Evolutionary conservation across 2,888 invertebrate genomes (phyloP), one percentile per base, ranked within the genome.

Genomic region (Tortrix viridana): DNA sequence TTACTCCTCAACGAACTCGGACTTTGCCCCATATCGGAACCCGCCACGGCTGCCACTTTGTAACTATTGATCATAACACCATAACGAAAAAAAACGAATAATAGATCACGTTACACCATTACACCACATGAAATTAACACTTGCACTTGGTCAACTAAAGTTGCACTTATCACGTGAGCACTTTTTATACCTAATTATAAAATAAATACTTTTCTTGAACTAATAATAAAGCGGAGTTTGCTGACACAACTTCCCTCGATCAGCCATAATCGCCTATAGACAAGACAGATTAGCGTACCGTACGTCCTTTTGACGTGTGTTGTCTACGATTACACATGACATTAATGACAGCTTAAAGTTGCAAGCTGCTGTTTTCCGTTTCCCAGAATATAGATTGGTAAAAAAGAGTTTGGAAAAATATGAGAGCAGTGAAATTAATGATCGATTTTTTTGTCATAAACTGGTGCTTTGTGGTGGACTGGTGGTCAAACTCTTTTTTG

Each of bases 1-100:
- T 84, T 87, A 77, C 86, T 84, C 76, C 89, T 74, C 67, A 88
- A 80, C 70, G 91, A 91, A 80, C 92, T 91, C 75, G 90, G 83
- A 88, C 85, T 86, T 80, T 91, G 91, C 79, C 92, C 91, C 91
- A 92, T 92, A 71, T 77, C 77, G 75, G 70, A 74, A 69, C 80
- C 78, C 80, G 80, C 82, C 62, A 62, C 62, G 62, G 46, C 46
- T 61, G 49, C 55, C 81, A 86, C 85, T 84, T 84, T 78, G 74
- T 75, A 72, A 74, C 67, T 67, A 74, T 78, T 72, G 75, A 83
- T 77, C 84, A 84, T 82, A 78, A 76, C 76, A 81, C 70, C 69
- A 84, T 82, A 78, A 76, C 76, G 80, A 70, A 69, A 72, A 80
- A 80, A 70, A 74, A 80, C 81, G 82, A 85, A 77, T 80, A 80